Conservation (phyloP, 2,888 invertebrate species). For the Ochlodes sylvanus region DNA sequence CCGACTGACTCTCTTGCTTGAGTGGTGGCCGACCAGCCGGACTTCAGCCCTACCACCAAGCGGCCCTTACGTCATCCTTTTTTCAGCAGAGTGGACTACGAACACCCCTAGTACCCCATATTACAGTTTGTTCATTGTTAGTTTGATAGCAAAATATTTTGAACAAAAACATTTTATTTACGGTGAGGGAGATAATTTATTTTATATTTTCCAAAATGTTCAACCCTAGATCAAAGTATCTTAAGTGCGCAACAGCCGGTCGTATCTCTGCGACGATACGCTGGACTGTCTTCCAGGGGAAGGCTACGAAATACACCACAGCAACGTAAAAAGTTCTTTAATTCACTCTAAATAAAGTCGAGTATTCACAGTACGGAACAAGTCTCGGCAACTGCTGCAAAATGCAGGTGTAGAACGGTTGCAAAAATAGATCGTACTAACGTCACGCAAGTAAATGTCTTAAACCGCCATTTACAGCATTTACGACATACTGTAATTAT, state of each 20-base stretch:
- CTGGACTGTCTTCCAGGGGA: conserved; percentile 53
- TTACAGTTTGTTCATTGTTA: too few relatives aligned
- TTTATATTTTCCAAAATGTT: not conserved
- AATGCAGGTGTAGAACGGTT: conserved; percentile 46
- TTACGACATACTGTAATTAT: too few relatives aligned
- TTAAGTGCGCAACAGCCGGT: conserved; percentile 65
- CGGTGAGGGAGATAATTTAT: not conserved
- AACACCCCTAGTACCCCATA: too few relatives aligned
- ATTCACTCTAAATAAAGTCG: conserved; percentile 48
- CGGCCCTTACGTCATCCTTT: too few relatives aligned
- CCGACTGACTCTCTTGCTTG: too few relatives aligned
- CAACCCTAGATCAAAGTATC: conserved; percentile 46
- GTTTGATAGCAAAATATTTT: not conserved
- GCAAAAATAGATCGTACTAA: conserved; percentile 52
- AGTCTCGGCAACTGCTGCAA: conserved; percentile 43
- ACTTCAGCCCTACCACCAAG: too few relatives aligned
- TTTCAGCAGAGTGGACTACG: too few relatives aligned
- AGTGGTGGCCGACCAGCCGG: too few relatives aligned
- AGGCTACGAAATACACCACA: conserved; percentile 51
- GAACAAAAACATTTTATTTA: too few relatives aligned
- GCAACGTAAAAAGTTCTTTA: conserved; percentile 51
- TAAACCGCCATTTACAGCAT: not conserved
- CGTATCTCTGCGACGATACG: conserved; percentile 64
- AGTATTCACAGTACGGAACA: conserved; percentile 46
- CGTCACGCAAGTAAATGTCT: conserved; percentile 4